Percentiles rank a stretch among this genome's conserved stretches.
phyloP scores from a whole-genome alignment of 2,888 invertebrate genomes.

The Pachliopta kotzebuea region DNA sequence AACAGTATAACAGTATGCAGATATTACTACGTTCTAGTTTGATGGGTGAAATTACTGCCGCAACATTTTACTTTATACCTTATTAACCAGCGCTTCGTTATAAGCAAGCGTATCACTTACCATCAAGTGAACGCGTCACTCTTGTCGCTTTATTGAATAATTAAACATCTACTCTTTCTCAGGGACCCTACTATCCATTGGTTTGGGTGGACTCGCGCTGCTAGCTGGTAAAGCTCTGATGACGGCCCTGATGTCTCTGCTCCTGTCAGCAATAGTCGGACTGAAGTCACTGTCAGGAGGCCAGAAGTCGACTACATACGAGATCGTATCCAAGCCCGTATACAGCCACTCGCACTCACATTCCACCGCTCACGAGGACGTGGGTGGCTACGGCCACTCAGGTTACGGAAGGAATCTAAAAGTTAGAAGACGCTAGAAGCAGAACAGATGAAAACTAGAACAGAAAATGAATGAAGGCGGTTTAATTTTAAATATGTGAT shows the following conservation, averaged over 20 bases:
- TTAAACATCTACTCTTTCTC: conserved; percentile 29
- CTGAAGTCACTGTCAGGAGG: conserved; percentile 86
- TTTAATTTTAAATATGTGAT: conserved; percentile 5
- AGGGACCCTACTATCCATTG: conserved; percentile 88
- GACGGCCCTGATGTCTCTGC: conserved; percentile 89
- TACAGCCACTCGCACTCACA: conserved; percentile 84
- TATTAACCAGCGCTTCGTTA: no score
- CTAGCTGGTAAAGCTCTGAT: conserved; percentile 91
- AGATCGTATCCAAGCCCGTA: conserved; percentile 90
- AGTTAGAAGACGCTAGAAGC: conserved; percentile 46
- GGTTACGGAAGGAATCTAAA: conserved; percentile 74
- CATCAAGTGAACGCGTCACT: no score
- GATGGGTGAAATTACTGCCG: no score
- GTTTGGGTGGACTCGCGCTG: conserved; percentile 86
- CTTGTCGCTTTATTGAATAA: no score
- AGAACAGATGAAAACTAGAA: no score
- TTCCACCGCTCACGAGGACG: conserved; percentile 81
- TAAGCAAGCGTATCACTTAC: no score
- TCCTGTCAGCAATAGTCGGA: conserved; percentile 88
- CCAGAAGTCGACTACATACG: conserved; percentile 89
- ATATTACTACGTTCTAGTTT: no score
- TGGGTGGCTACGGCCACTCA: conserved; percentile 76
- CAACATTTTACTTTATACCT: no score
- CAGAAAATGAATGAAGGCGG: background rate
- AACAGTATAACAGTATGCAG: no score